These are phyloP conservation scores for Phasianus colchicus DNA, from an alignment of 2,113 vertebrate genomes.

Conservation along the genomic window DNA sequence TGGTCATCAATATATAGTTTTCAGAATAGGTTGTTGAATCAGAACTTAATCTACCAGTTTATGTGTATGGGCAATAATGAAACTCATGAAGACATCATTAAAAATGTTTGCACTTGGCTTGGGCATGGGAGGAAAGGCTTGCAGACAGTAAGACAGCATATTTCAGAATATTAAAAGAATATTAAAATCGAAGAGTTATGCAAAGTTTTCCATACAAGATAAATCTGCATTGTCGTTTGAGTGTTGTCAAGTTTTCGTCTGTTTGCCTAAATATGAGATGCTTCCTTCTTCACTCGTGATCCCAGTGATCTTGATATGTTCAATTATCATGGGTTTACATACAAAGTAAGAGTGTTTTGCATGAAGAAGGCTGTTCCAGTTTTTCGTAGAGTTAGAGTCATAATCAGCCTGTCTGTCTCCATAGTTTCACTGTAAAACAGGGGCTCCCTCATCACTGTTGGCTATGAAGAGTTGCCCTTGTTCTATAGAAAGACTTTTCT, in stretches of 20 bases:
- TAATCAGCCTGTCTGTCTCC: not conserved
- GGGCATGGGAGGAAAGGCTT: not conserved
- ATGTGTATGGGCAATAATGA: not conserved
- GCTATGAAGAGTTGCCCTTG: not conserved
- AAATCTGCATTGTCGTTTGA: not conserved
- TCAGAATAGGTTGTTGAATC: not conserved
- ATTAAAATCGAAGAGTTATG: not conserved
- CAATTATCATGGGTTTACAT: not conserved
- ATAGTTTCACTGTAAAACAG: not conserved
- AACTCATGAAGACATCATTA: not conserved
- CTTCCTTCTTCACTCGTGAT: not conserved
- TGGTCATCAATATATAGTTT: not conserved
- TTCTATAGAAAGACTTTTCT: not conserved
- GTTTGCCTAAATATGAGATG: not conserved
- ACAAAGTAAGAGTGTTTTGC: not conserved
- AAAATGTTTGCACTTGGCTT: not conserved
- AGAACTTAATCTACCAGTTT: not conserved
- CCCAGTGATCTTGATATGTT: not conserved
- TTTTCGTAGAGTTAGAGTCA: not conserved
- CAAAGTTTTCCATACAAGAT: not conserved
- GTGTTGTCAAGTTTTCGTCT: not conserved
- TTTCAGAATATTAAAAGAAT: not conserved
- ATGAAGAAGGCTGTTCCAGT: fast-evolving
- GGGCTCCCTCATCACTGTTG: not conserved
- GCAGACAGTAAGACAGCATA: not conserved